These are phyloP conservation scores for Cataglyphis altisquamis DNA, from an alignment of 2,888 invertebrate genomes.

Conservation along the genomic window DNA sequence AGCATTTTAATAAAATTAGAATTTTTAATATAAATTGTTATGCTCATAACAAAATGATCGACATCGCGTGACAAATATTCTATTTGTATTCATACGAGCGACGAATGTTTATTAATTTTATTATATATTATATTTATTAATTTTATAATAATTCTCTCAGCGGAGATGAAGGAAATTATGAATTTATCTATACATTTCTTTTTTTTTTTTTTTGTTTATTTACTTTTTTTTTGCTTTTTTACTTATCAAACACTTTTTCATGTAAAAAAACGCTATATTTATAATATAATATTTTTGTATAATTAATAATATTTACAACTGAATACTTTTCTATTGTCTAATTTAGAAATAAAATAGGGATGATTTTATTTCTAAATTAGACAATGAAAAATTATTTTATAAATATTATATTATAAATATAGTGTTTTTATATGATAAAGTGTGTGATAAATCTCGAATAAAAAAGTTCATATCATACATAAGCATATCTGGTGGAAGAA, in stretches of 20 bases:
- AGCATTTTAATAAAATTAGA: not conserved
- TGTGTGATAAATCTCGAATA: not conserved
- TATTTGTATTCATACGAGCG: not conserved
- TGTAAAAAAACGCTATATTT: not conserved
- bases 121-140: not conserved
- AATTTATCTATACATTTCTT: not conserved
- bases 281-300: conserved; percentile 5
- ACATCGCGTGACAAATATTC: not conserved
- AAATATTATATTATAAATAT: too few species aligned
- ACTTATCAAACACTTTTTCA: not conserved
- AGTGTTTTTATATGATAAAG: too few species aligned
- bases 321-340: conserved; percentile 17
- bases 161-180: not conserved
- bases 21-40: not conserved
- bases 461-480: not conserved
- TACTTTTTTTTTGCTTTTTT: not conserved
- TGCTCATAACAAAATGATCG: not conserved
- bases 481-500: conserved; percentile 12
- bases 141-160: not conserved
- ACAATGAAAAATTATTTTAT: too few species aligned
- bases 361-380: not conserved
- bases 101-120: conserved; percentile 19
- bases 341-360: not conserved
- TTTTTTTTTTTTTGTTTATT: too few species aligned
- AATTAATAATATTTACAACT: not conserved